Conservation (phyloP, 2,797 vertebrate genomes). For the Scomberomorus guttatus region DNA sequence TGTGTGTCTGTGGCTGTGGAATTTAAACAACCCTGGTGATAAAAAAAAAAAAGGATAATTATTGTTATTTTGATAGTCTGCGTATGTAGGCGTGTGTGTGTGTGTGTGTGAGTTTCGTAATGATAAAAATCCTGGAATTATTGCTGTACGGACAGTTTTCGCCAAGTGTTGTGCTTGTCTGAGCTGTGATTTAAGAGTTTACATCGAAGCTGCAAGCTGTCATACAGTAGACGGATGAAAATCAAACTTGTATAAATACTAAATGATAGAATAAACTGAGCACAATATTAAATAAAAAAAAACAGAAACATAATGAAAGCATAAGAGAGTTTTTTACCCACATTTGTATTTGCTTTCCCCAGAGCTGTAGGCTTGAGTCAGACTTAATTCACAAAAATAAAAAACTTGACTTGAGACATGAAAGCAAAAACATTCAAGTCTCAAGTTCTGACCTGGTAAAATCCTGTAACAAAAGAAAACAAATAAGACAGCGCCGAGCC, state of each 20-base stretch:
- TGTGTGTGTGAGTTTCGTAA: slow-evolving; percentile 4
- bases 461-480: slow-evolving; percentile 14
- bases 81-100: not conserved
- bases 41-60: slow-evolving; percentile 19
- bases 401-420: not conserved
- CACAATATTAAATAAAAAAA: not conserved
- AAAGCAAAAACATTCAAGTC: not conserved
- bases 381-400: not conserved
- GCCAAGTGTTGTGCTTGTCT: not conserved
- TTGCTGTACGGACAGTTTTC: not conserved
- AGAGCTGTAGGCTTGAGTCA: not conserved
- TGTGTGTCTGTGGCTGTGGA: slow-evolving; percentile 10
- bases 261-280: not conserved
- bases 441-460: slow-evolving; percentile 5
- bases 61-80: slow-evolving; percentile 33
- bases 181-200: slow-evolving; percentile 1
- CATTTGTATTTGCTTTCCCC: not conserved
- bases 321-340: not conserved
- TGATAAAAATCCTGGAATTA: slow-evolving; percentile 5
- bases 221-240: not conserved
- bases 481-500: not conserved
- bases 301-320: not conserved
- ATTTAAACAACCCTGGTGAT: slow-evolving; percentile 33
- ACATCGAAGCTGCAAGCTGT: not conserved
- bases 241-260: not conserved